A percentile compares a stretch with the other conserved stretches of the same genome.
Conservation (phyloP, 2,113 vertebrate species). For the Mellivora capensis region DNA sequence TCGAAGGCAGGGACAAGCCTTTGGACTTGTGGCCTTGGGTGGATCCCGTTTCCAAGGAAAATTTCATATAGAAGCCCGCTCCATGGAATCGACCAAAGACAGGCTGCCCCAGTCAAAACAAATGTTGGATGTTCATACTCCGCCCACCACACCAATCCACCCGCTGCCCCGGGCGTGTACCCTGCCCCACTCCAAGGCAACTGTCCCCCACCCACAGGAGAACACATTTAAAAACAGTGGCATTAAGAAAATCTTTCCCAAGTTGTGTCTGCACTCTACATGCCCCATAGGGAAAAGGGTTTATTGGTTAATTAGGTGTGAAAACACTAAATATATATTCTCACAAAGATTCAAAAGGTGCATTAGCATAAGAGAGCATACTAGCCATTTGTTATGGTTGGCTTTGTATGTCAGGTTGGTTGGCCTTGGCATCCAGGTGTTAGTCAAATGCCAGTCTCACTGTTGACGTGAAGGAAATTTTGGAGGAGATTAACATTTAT, state of each 20-base stretch:
- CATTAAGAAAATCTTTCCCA: neutral
- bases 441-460: neutral
- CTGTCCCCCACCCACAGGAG: neutral
- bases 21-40: neutral
- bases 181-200: neutral
- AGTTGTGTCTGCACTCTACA: neutral
- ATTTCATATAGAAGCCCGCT: neutral
- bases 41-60: neutral
- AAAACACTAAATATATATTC: neutral
- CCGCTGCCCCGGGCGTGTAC: too few relatives aligned
- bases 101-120: neutral
- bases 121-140: neutral
- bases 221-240: neutral
- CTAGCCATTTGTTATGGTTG: neutral
- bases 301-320: neutral
- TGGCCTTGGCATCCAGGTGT: neutral
- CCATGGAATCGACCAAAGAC: neutral
- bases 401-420: neutral
- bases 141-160: rapidly evolving
- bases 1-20: neutral
- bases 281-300: neutral
- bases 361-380: neutral
- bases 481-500: neutral
- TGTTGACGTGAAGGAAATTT: neutral
- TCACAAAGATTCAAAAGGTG: neutral